Percentiles rank a stretch among this genome's conserved stretches.
Evolutionary conservation across 1,140 invertebrate species (phyloP).

Genomic region (Coptotermes formosanus): DNA sequence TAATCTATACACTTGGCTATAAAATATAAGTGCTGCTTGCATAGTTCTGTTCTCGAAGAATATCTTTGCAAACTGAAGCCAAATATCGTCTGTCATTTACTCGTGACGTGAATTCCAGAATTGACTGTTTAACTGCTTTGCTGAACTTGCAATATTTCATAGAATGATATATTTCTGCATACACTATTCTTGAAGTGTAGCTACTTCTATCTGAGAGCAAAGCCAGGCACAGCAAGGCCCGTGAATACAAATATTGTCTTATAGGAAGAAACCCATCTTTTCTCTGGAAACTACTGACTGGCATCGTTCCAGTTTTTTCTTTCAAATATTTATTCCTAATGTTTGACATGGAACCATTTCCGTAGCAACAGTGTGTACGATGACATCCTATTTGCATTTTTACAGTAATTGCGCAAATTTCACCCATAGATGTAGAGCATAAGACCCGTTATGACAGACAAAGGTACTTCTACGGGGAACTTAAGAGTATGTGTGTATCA

Average conservation of each 20-base stretch:
- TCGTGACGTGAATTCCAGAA: constrained; percentile 15
- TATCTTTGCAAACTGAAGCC: background rate
- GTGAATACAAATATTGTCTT: background rate
- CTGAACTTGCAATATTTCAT: constrained; percentile 12
- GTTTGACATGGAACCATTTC: too few species aligned
- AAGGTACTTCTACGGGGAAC: too few species aligned
- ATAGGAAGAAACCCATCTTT: background rate
- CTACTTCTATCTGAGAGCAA: background rate
- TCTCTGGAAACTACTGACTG: background rate
- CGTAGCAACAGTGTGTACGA: too few species aligned
- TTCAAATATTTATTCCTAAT: too few species aligned
- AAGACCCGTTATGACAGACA: too few species aligned
- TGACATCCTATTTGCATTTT: too few species aligned
- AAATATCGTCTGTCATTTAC: background rate
- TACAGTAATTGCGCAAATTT: too few species aligned
- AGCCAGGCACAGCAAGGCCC: background rate
- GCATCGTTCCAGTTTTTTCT: background rate
- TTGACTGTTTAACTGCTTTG: background rate
- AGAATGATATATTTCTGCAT: constrained; percentile 13
- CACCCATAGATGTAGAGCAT: too few species aligned
- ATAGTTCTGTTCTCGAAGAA: constrained; percentile 7
- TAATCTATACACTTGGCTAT: background rate
- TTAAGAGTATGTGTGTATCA: too few species aligned
- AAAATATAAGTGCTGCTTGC: background rate
- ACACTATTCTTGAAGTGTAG: background rate